phyloP scores from a whole-genome alignment of 2,888 invertebrate species.

The Tribolium freemani region DNA sequence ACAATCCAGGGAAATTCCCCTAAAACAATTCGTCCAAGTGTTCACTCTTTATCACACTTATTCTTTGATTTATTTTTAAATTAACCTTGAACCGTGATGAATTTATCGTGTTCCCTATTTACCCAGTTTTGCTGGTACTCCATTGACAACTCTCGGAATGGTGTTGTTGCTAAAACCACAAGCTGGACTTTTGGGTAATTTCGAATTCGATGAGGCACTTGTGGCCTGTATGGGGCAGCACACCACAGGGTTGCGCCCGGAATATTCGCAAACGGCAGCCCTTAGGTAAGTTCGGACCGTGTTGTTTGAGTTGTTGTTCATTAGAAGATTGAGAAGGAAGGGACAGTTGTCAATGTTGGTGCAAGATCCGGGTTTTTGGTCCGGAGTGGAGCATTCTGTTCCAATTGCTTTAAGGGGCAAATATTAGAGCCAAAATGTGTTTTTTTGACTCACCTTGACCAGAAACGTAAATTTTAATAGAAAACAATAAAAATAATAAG shows the following conservation, averaged over 20 bases:
- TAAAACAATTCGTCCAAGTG: constrained; percentile 54
- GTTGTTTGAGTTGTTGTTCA: constrained; percentile 67
- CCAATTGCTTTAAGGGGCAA: constrained; percentile 33
- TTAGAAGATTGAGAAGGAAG: constrained; percentile 68
- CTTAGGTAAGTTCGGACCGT: constrained; percentile 71
- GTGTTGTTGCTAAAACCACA: constrained; percentile 71
- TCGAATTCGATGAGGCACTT: background rate
- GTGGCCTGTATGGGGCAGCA: constrained; percentile 68
- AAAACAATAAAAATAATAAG: background rate
- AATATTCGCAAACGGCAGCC: constrained; percentile 80
- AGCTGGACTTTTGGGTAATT: constrained; percentile 66
- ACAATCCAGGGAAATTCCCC: constrained; percentile 88
- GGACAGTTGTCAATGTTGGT: constrained; percentile 70
- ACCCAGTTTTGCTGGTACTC: constrained; percentile 31
- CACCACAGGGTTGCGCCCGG: constrained; percentile 77
- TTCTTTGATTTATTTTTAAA: background rate
- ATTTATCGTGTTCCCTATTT: background rate
- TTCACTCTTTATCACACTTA: background rate
- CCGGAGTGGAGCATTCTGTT: constrained; percentile 69
- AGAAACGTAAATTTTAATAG: background rate
- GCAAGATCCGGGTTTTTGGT: constrained; percentile 70
- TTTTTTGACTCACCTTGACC: background rate
- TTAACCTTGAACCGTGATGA: constrained; percentile 7
- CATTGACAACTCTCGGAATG: constrained; percentile 13
- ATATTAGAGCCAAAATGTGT: background rate